These are phyloP conservation scores for Neoscelio sp. DNA, from an alignment of 2,888 invertebrate species.

Conservation along the genomic window DNA sequence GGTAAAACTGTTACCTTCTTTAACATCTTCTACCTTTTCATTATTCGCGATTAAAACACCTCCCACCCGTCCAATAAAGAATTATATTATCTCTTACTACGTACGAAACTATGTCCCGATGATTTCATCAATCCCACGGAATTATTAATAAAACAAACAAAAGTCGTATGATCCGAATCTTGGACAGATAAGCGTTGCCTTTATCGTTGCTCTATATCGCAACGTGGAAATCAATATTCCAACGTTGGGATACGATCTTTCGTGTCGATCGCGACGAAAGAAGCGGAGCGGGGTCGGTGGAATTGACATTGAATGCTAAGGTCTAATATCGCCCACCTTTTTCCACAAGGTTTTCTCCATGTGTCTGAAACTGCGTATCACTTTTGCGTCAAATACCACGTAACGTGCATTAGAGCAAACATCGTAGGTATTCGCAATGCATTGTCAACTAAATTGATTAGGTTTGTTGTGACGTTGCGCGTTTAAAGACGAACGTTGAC, in stretches of 20 bases:
- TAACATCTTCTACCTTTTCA: too few relatives aligned
- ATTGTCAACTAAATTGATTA: slow-evolving; percentile 72
- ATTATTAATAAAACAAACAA: slow-evolving; percentile 9
- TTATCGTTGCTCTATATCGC: background rate
- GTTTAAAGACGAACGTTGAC: background rate
- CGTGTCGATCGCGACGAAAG: background rate
- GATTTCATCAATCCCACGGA: background rate
- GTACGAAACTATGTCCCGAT: too few relatives aligned
- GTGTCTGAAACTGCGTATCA: slow-evolving; percentile 48
- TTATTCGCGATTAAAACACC: too few relatives aligned
- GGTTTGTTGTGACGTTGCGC: slow-evolving; percentile 59
- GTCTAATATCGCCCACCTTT: slow-evolving; percentile 71
- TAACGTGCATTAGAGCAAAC: slow-evolving; percentile 53
- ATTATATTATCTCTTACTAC: too few relatives aligned
- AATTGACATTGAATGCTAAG: slow-evolving; percentile 41
- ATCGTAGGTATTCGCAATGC: slow-evolving; percentile 73
- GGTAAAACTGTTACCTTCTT: too few relatives aligned
- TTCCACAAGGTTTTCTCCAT: slow-evolving; percentile 73
- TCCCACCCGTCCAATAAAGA: too few relatives aligned
- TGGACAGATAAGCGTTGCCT: background rate
- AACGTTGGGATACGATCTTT: slow-evolving; percentile 1
- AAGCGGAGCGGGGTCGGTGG: slow-evolving; percentile 24
- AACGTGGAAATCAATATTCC: slow-evolving; percentile 12
- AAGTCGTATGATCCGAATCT: background rate
- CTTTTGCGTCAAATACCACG: slow-evolving; percentile 35